Evolutionary conservation across 2,113 vertebrate species (phyloP), one percentile per base, ranked within the genome.

Genomic region (Shinisaurus crocodilurus): DNA sequence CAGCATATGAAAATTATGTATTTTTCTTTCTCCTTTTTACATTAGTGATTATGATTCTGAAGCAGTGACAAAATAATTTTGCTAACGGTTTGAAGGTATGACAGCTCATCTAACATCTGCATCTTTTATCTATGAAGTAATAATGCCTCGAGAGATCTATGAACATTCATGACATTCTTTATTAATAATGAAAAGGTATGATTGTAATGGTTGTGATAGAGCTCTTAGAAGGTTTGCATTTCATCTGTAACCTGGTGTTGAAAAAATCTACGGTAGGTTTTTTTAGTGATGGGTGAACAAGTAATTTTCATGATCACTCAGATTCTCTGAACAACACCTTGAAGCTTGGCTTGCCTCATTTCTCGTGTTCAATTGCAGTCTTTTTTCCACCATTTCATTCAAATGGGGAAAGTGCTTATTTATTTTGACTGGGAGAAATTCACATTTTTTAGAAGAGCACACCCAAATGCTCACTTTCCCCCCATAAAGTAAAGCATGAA

Each of bases 41-140:
- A 29, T 79, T 77, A 77, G 32, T 50, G 16, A 69, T 37, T 48
- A 50, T 81, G 63, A 81, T 70, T 81, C 43, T 23, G 50, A 50
- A 69, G 43, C 65, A 69, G 69, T 88, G 69, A 54, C 10, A 69
- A 63, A 69, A 88, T 54, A 88, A 69, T 77, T 90, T 79, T 90
- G 74, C 60, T 67, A 85, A 65, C 15, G 5, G 54, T 67, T 67
- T 85, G 82, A 34, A 90, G 20, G 7, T 27, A 10, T 50, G 82
- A 67, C 82, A 90, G 57, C 74, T 69, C 43, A 32, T 90, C 74
- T 75, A 29, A 40, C 65, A 79, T 69, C 89, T 70, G 29, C 25
- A 69, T 54, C 37, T 79, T 90, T 85, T 79, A 79, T 69, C 63
- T 70, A 34, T 43, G 63, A 80, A 85, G 34, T 57, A 85, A 90